A percentile compares a stretch with the other conserved stretches of the same genome.
Conservation (phyloP, 2,888 invertebrate genomes). For the Cryptops parisi region DNA sequence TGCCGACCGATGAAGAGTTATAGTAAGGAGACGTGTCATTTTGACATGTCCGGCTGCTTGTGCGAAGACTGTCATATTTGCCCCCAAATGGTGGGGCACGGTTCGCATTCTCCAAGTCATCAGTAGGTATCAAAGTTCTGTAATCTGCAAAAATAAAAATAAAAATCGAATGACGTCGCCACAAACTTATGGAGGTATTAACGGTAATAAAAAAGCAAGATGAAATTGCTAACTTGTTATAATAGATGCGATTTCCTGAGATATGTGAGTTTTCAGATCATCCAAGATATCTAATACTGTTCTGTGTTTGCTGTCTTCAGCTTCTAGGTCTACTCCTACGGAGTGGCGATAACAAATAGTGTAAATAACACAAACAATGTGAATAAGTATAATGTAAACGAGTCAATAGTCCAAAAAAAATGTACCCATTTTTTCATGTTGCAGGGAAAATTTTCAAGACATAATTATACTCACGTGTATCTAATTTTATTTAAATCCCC, state of each 20-base stretch:
- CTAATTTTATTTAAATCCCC: no score
- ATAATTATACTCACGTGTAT: no score
- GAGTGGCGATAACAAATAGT: no score
- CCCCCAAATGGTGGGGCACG: slow-evolving; percentile 12
- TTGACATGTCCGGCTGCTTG: neutral
- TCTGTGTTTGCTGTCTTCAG: slow-evolving; percentile 60
- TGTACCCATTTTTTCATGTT: no score
- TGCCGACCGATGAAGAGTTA: neutral
- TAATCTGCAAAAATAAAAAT: slow-evolving; percentile 15
- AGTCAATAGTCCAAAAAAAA: no score
- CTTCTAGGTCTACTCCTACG: slow-evolving; percentile 66
- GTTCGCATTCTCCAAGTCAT: slow-evolving; percentile 19
- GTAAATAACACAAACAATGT: no score
- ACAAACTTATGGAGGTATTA: no score
- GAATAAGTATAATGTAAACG: no score
- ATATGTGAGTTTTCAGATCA: slow-evolving; percentile 76
- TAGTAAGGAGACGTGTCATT: neutral
- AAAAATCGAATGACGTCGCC: neutral
- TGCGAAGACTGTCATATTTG: neutral
- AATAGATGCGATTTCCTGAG: slow-evolving; percentile 68
- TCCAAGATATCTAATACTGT: slow-evolving; percentile 75
- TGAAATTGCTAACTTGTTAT: slow-evolving; percentile 43
- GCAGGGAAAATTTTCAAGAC: no score
- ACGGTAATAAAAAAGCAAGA: no score
- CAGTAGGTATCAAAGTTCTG: slow-evolving; percentile 19